phyloP scores from a whole-genome alignment of 2,888 invertebrate genomes.

The Thalpophila matura region DNA sequence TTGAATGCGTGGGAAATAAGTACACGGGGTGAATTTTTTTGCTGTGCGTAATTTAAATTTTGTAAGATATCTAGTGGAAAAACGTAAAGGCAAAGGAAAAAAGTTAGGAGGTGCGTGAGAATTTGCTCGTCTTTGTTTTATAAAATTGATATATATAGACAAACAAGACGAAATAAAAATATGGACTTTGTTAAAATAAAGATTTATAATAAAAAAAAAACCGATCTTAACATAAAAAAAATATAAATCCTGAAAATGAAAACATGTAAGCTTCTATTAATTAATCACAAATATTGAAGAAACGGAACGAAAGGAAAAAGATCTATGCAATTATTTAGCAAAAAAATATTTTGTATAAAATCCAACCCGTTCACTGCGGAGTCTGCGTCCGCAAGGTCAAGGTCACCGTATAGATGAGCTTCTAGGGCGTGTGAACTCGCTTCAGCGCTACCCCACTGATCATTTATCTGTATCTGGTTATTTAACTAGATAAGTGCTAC shows the following conservation, averaged over 20 bases:
- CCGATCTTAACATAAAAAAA: neutral
- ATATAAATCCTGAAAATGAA: no score
- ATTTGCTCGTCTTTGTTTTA: neutral
- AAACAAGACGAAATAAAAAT: neutral
- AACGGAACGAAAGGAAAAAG: neutral
- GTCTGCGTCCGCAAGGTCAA: constrained; percentile 29
- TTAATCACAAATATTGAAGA: no score
- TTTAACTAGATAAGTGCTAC: constrained; percentile 19
- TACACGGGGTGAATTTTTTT: constrained; percentile 56
- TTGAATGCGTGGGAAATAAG: constrained; percentile 66
- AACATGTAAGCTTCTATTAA: no score
- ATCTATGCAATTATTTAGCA: neutral
- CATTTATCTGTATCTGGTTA: constrained; percentile 41
- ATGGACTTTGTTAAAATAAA: neutral
- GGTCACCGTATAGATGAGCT: constrained; percentile 26
- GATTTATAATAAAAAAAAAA: neutral
- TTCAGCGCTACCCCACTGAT: constrained; percentile 19
- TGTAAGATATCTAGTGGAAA: constrained; percentile 39
- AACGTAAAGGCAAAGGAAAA: constrained; percentile 6
- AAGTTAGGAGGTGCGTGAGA: neutral
- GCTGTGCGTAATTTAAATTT: constrained; percentile 50
- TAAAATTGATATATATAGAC: neutral
- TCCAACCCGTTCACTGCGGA: neutral
- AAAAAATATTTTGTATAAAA: constrained; percentile 5
- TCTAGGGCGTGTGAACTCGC: constrained; percentile 19